Conservation (phyloP, 1,140 invertebrate genomes). For the Aphidius ervi region DNA sequence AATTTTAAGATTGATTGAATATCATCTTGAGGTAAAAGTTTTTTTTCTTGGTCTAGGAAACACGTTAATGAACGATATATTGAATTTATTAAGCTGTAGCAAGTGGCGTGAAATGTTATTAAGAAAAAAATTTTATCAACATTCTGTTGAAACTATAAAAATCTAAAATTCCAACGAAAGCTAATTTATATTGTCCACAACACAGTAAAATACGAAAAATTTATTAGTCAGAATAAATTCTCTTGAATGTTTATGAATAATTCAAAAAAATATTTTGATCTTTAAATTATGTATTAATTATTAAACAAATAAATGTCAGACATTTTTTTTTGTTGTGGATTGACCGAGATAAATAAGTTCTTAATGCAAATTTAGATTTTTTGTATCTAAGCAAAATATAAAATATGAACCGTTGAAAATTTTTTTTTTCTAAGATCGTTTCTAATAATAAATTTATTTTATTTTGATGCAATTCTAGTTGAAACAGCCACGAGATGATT, state of each 20-base stretch:
- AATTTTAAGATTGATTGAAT: constrained; percentile 12
- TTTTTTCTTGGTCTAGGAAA: background rate
- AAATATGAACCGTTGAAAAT: background rate
- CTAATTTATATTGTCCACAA: too few relatives aligned
- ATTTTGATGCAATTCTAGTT: constrained; percentile 10
- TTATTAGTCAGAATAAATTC: background rate
- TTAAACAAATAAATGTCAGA: too few relatives aligned
- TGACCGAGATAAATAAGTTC: too few relatives aligned
- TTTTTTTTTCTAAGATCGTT: background rate
- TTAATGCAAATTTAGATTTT: background rate
- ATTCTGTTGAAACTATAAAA: background rate
- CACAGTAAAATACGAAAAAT: too few relatives aligned
- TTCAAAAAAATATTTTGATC: background rate
- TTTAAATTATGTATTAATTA: background rate
- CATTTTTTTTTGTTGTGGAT: background rate
- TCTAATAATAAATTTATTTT: background rate
- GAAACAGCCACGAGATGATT: constrained; percentile 21
- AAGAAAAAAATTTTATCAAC: background rate
- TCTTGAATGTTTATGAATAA: background rate
- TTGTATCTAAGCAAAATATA: background rate
- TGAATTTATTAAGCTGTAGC: too few relatives aligned
- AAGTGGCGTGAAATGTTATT: too few relatives aligned
- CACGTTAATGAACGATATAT: too few relatives aligned
- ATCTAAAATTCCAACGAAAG: too few relatives aligned
- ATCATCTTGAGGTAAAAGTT: constrained; percentile 17